A percentile compares a stretch with the other conserved stretches of the same genome.
Evolutionary conservation across 1,140 invertebrate genomes (phyloP).

Genomic region (Oscheius sp.): DNA sequence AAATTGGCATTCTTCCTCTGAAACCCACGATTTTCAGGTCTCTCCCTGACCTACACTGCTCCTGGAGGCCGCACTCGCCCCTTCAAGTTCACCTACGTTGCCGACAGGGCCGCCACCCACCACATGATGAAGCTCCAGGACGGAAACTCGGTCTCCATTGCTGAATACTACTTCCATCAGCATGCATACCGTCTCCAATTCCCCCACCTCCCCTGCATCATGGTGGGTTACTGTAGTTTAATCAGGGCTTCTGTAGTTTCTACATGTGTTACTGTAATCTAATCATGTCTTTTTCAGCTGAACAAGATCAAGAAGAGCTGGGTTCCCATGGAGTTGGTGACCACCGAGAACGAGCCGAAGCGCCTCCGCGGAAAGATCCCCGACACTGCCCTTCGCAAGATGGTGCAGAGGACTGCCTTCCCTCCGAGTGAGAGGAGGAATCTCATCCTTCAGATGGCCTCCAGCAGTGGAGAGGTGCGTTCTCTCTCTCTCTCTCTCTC

Average conservation of each 20-base stretch:
- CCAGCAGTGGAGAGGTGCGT: neutral
- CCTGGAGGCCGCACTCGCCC: neutral
- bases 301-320: neutral
- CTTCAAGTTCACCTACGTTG: neutral
- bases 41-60: neutral
- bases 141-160: neutral
- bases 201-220: conserved; percentile 2
- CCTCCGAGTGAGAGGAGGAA: neutral
- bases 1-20: too few relatives aligned
- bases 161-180: neutral
- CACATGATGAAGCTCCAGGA: neutral
- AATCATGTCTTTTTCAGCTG: neutral
- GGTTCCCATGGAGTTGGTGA: conserved; percentile 9
- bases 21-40: neutral
- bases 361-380: neutral
- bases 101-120: neutral
- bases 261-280: neutral
- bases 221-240: neutral
- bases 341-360: neutral
- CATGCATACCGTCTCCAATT: neutral
- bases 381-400: neutral
- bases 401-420: neutral
- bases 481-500: too few relatives aligned
- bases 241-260: too few relatives aligned
- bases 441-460: neutral